Evolutionary conservation across 2,888 invertebrate species (phyloP).

Genomic region (Drosophila nigritarsus): DNA sequence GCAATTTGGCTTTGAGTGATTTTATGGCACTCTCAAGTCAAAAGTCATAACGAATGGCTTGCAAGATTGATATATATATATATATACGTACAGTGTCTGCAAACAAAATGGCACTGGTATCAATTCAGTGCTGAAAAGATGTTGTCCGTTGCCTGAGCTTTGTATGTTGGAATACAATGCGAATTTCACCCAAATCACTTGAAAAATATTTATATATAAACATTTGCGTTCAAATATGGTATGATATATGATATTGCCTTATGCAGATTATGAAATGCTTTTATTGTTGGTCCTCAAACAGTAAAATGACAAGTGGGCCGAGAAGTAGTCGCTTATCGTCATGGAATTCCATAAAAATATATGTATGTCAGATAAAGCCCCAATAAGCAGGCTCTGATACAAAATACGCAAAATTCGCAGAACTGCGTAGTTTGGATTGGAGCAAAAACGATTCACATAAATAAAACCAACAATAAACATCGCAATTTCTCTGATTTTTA

Average conservation of each 20-base stretch:
- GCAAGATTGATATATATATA: conserved; percentile 9
- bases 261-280: neutral
- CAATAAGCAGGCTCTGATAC: neutral
- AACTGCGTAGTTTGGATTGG: neutral
- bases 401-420: neutral
- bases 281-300: neutral
- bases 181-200: neutral
- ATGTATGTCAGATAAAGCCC: neutral
- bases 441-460: neutral
- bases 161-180: neutral
- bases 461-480: neutral
- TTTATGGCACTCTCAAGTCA: conserved; percentile 11
- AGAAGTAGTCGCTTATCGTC: neutral
- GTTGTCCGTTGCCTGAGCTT: neutral
- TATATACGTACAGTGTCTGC: neutral
- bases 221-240: neutral
- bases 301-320: neutral
- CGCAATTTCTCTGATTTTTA: neutral
- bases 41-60: conserved; percentile 20
- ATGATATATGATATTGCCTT: neutral
- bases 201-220: no score
- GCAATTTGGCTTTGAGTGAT: conserved; percentile 24
- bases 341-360: neutral
- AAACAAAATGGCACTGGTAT: neutral
- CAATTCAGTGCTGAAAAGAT: neutral